Evolutionary conservation across 2,113 vertebrate genomes (phyloP).

Genomic region (Okapia johnstoni): DNA sequence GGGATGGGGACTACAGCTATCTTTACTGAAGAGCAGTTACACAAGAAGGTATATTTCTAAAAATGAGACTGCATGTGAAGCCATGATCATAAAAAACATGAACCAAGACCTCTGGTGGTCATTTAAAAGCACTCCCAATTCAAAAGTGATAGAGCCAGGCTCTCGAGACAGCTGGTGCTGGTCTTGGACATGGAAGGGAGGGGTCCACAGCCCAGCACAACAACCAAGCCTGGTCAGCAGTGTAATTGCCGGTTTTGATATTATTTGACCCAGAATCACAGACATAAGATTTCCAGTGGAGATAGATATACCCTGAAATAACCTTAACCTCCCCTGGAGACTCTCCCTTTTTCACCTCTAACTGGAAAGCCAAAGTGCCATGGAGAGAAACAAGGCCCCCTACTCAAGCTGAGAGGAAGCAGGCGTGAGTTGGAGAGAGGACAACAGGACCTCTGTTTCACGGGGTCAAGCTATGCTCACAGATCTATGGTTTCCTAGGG

Average conservation of each 20-base stretch:
- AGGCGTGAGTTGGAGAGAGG: accelerated
- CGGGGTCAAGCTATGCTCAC: neutral
- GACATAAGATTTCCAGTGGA: neutral
- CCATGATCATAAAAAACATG: neutral
- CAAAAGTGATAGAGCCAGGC: neutral
- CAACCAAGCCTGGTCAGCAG: neutral
- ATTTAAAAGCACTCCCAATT: neutral
- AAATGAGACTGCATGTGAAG: neutral
- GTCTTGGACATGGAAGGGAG: neutral
- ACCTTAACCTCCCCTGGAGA: neutral
- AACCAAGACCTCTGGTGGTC: neutral
- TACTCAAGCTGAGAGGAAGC: neutral
- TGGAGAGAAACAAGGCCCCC: neutral
- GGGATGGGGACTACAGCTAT: neutral
- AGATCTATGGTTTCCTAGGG: neutral
- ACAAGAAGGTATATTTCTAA: neutral
- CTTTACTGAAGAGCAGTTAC: neutral
- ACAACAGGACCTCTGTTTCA: neutral
- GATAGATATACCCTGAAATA: neutral
- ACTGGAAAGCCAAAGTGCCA: neutral
- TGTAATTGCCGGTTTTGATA: neutral
- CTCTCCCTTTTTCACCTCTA: neutral
- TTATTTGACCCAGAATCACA: neutral
- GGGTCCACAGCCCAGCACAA: neutral
- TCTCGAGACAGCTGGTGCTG: neutral